Percentiles rank a stretch among this genome's conserved stretches.
Conservation (phyloP, 2,113 vertebrate species). For the Phrynosoma platyrhinos region DNA sequence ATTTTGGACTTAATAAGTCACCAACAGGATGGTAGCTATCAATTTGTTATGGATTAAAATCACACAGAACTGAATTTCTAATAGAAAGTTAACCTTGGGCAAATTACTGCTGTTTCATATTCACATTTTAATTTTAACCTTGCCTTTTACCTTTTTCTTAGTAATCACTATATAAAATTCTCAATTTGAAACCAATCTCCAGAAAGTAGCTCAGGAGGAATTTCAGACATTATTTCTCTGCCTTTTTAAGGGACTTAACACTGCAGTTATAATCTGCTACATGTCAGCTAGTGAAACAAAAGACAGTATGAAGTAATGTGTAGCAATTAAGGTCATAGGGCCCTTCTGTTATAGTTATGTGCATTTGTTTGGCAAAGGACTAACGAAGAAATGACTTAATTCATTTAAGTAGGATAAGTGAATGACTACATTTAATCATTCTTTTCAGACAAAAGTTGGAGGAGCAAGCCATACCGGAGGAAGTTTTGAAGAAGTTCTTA, state of each 20-base stretch:
- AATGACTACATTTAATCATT: neutral
- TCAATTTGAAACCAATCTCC: neutral
- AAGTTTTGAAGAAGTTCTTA: slow-evolving; percentile 96
- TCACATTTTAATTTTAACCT: neutral
- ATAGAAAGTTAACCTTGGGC: neutral
- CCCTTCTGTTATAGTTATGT: slow-evolving; percentile 54
- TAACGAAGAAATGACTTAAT: slow-evolving; percentile 1
- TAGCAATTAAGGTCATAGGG: slow-evolving; percentile 29
- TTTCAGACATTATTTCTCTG: slow-evolving; percentile 1
- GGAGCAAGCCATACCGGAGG: slow-evolving; percentile 78
- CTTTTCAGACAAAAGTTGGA: slow-evolving; percentile 91
- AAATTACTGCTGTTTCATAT: slow-evolving; percentile 7
- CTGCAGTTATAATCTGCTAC: neutral
- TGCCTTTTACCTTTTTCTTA: neutral
- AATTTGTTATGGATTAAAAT: neutral
- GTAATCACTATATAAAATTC: neutral
- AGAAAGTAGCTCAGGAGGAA: neutral
- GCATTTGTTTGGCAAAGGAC: slow-evolving; percentile 19
- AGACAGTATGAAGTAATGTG: slow-evolving; percentile 41
- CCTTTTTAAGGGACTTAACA: neutral
- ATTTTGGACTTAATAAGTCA: too few relatives aligned
- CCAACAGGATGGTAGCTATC: too few relatives aligned
- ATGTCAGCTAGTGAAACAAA: slow-evolving; percentile 42
- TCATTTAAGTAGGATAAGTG: neutral
- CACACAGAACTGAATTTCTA: neutral